These are phyloP conservation scores for Struthidea cinerea DNA, from an alignment of 2,113 vertebrate genomes.

Conservation along the genomic window DNA sequence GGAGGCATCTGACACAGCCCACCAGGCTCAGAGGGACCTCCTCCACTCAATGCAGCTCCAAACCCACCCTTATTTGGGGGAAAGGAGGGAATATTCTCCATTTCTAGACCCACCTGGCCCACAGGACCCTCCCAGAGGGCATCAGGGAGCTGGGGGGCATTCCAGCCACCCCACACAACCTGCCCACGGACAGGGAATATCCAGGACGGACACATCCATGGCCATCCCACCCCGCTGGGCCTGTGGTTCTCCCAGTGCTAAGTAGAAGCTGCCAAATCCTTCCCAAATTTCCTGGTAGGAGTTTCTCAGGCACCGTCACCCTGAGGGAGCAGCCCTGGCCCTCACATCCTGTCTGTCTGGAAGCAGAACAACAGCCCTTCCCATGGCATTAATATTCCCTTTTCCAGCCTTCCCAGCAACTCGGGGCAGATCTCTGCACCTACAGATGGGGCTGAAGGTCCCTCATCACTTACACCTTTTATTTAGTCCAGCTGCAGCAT, in stretches of 20 bases:
- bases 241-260: rapidly evolving
- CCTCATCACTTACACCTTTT: not conserved
- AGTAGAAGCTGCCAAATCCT: not conserved
- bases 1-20: not conserved
- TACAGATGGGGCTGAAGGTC: rapidly evolving
- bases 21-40: not conserved
- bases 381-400: rapidly evolving
- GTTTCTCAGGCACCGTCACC: not conserved
- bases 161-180: not conserved
- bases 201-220: not conserved
- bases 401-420: not conserved
- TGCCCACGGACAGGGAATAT: rapidly evolving
- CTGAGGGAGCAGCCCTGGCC: not conserved
- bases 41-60: not conserved
- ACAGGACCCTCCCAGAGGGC: not conserved
- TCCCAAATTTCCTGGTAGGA: not conserved
- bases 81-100: not conserved
- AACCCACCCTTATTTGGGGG: not conserved
- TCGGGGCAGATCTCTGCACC: not conserved
- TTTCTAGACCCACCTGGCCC: not conserved
- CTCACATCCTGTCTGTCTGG: rapidly evolving
- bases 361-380: not conserved
- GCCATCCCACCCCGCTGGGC: rapidly evolving
- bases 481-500: not conserved
- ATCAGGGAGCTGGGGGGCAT: not conserved